Evolutionary conservation across 2,113 vertebrate species (phyloP), one percentile per base, ranked within the genome.

Genomic region (Microcebus tavaratra): DNA sequence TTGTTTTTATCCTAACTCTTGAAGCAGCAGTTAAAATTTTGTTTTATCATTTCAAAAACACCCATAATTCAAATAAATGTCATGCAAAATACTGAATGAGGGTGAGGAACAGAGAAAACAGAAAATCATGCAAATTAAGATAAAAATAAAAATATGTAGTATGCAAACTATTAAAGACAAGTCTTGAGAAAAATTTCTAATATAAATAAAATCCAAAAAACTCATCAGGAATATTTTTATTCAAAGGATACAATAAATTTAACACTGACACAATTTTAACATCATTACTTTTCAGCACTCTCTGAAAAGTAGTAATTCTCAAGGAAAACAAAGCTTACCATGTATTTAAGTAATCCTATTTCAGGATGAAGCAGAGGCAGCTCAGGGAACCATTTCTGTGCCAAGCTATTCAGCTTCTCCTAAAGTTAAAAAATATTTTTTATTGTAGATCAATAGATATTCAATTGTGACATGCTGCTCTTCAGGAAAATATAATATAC

Each of bases 381-480:
- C 88, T 99, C 99, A 83, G 99, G 99, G 86, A 99, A 99, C 97
- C 98, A 98, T 36, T 98, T 98, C 68, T 98, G 98, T n/a, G 98
- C 98, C 97, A 99, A 97, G 45, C 17, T 95, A 6, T 88, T 97
- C 68, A 99, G 98, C 86, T 98, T 98, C 65, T 95, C 98, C 99
- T 99, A 97, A 94, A 96, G 94, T 85, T 87, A 92, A 95, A 88
- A 97, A 78, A 94, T 14, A 34, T 12, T 39, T 11, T 94, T 93
- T 68, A 81, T 42, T 92, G 31, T 3, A 84, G 15, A 90, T 92
- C 25, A 92, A 61, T 36, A 86, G n/a, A 73, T 39, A 84, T 39
- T 93, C 65, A 95, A 76, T 27, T 89, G 6, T 65, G 48, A 78
- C 7, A 91, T 76, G 36, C 5, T 91, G 29, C 36, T 79, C 75